These are phyloP conservation scores for Rynchops niger DNA, from an alignment of 2,113 vertebrate genomes.

Conservation along the genomic window DNA sequence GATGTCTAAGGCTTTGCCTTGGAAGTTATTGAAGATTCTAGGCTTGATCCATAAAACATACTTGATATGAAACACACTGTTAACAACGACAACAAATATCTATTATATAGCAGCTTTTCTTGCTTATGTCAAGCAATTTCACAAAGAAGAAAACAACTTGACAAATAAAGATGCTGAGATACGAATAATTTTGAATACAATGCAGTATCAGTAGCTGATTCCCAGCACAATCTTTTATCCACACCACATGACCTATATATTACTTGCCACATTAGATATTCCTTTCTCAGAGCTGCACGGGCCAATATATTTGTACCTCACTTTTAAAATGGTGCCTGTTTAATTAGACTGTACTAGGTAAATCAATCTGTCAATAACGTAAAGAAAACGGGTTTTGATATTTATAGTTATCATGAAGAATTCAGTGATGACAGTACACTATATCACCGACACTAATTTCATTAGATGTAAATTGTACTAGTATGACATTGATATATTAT, in stretches of 20 bases:
- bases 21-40: background rate
- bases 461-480: constrained; percentile 9
- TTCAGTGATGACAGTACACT: constrained; percentile 4
- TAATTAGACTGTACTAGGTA: background rate
- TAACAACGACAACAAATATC: background rate
- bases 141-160: background rate
- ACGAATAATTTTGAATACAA: background rate
- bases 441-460: constrained; percentile 1
- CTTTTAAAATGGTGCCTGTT: background rate
- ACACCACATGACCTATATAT: background rate
- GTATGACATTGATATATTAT: constrained; percentile 15
- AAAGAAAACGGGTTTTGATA: background rate
- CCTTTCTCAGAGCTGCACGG: background rate
- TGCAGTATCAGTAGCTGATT: background rate
- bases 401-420: constrained; percentile 15
- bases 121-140: background rate
- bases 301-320: background rate
- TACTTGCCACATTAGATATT: background rate
- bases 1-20: background rate
- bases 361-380: background rate
- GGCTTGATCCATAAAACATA: background rate
- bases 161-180: background rate
- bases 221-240: background rate
- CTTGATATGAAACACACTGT: background rate
- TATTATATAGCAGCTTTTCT: background rate